Percentiles rank a stretch among this genome's conserved stretches.
phyloP scores from a whole-genome alignment of 2,797 vertebrate species.

The Mus minutoides region DNA sequence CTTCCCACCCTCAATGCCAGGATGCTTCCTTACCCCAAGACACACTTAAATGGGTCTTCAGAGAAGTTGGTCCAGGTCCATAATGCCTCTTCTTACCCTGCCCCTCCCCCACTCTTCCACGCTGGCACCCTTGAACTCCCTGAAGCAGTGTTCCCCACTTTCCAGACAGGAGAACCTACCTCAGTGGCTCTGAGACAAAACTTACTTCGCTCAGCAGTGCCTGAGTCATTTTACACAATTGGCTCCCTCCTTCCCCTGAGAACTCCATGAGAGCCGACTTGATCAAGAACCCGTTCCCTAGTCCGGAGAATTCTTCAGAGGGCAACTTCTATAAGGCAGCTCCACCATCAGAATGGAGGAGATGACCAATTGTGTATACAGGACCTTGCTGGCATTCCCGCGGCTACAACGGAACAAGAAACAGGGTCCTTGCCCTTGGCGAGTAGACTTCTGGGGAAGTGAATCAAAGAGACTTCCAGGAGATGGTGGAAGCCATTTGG shows the following conservation, averaged over 20 bases:
- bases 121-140: too few species aligned
- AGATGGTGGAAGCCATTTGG: conserved; percentile 59
- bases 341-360: not conserved
- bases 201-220: not conserved
- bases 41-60: not conserved
- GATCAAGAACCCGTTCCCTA: too few species aligned
- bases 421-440: conserved; percentile 25
- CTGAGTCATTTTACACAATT: not conserved
- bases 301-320: not conserved
- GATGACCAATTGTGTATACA: not conserved
- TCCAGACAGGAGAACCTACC: not conserved
- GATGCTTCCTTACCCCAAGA: not conserved
- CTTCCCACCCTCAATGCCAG: not conserved
- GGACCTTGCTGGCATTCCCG: not conserved
- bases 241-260: not conserved
- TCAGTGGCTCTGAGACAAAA: not conserved
- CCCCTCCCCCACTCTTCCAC: not conserved
- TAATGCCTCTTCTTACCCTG: rapidly evolving
- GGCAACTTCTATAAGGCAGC: not conserved
- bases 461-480: conserved; percentile 61
- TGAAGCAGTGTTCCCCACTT: not conserved
- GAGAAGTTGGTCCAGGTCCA: rapidly evolving
- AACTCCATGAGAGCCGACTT: not conserved
- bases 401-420: not conserved
- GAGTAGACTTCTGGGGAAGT: conserved; percentile 65